Evolutionary conservation across 2,888 invertebrate species (phyloP), one percentile per base, ranked within the genome.

Genomic region (Crocallis elinguaria): DNA sequence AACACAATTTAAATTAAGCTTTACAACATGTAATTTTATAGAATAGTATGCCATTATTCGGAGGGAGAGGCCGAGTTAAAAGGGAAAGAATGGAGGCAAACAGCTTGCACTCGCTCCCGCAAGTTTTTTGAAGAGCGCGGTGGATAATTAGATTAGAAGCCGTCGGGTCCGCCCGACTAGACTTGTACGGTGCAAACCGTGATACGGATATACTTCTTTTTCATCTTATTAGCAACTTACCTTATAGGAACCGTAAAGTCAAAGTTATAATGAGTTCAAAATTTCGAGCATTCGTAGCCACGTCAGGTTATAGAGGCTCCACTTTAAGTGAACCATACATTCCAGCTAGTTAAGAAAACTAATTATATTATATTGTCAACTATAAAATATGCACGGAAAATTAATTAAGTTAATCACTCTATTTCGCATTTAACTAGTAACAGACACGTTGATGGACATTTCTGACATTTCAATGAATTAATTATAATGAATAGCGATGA

Each of bases 101-200:
- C 75, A 73, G 77, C 73, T 79, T 79, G 74, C 78, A 75, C 72
- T 76, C 66, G 67, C 64, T 64, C 66, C 77, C 69, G 69, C 71
- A 75, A 83, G 77, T 80, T 83, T 85, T 84, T 80, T 77, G 72
- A 85, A 81, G 78, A 79, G 75, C 73, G 64, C 69, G 64, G 64
- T 66, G 77, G 79, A 81, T 86, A 88, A 88, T 87, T 86, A 85
- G 80, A 88, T 88, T 86, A 86, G 78, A 76, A 69, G 75, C 71
- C 74, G 68, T 71, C 67, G 3, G 72, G 27, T 27, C 12, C 38
- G 35, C 39, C 27, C 43, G 37, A 35, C 32, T 39, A 52, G 43
- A 50, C 39, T 33, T 27, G 29, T 30, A 11, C 29, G 69, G 69
- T 60, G 65, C 51, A 65, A 71, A 64, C 68, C 63, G 64, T 71